Percentiles rank a stretch among this genome's conserved stretches.
phyloP scores from a whole-genome alignment of 2,113 vertebrate species.

The Proteles cristata region DNA sequence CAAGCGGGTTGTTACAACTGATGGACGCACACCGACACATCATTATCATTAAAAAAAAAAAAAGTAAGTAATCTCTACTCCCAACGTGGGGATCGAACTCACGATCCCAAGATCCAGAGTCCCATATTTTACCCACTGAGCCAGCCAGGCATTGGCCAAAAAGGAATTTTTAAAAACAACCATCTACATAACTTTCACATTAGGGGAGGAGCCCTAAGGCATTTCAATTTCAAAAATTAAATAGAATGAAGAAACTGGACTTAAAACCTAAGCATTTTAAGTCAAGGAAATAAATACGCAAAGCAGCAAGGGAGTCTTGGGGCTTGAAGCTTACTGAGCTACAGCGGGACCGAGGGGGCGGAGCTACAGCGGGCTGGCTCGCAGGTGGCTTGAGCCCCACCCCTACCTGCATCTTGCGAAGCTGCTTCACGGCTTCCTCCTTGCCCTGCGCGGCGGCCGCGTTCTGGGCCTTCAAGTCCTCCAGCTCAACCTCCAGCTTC shows the following conservation, averaged over 20 bases:
- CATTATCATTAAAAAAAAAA: neutral
- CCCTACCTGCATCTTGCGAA: constrained; percentile 90
- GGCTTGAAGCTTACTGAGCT: neutral
- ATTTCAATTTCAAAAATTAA: neutral
- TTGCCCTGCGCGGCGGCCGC: constrained; percentile 87
- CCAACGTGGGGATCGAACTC: no score
- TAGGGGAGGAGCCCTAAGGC: neutral
- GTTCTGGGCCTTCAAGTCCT: constrained; percentile 90
- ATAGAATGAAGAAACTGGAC: neutral
- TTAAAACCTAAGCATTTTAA: neutral
- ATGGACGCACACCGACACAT: neutral
- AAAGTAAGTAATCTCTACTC: no score
- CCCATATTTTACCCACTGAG: no score
- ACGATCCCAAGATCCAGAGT: no score
- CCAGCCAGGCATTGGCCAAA: neutral
- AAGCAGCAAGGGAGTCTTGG: neutral
- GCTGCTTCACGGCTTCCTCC: constrained; percentile 91
- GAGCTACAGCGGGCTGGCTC: rapidly evolving
- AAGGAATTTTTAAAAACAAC: neutral
- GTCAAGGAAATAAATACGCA: neutral
- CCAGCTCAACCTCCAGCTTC: constrained; percentile 92
- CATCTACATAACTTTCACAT: neutral
- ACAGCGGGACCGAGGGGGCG: rapidly evolving
- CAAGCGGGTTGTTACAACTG: neutral
- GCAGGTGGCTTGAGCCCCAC: rapidly evolving